These are phyloP conservation scores for Platynereis dumerilii DNA, from an alignment of 2,888 invertebrate genomes.

Conservation along the genomic window DNA sequence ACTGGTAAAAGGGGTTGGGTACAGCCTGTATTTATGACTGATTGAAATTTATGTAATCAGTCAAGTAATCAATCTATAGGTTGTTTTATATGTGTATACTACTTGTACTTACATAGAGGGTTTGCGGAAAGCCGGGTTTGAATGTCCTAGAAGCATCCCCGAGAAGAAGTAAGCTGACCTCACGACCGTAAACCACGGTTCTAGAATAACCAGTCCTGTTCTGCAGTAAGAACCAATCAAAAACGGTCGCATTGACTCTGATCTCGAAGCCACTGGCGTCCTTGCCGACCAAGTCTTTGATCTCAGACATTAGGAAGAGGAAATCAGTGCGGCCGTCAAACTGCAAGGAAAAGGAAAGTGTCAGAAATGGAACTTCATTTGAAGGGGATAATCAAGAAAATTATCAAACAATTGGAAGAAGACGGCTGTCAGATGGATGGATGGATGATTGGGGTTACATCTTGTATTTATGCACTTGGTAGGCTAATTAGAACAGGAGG, in stretches of 20 bases:
- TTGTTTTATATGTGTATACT: no score
- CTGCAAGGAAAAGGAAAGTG: conserved; percentile 63
- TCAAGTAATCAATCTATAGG: no score
- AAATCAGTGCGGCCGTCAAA: conserved; percentile 90
- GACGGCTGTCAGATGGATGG: no score
- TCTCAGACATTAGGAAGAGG: conserved; percentile 81
- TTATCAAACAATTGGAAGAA: no score
- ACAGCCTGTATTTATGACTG: no score
- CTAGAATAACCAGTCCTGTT: conserved; percentile 77
- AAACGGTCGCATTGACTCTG: conserved; percentile 54
- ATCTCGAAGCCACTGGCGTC: conserved; percentile 45
- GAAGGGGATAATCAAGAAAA: no score
- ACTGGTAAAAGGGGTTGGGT: no score
- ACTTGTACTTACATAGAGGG: conserved; percentile 79
- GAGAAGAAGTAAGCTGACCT: conserved; percentile 80
- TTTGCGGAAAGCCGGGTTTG: conserved; percentile 92
- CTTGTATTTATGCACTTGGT: no score
- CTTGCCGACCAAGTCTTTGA: conserved; percentile 60
- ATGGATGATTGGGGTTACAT: no score
- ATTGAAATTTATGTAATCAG: no score
- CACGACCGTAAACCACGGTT: conserved; percentile 86
- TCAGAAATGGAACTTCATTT: no score
- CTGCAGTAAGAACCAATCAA: conserved; percentile 57
- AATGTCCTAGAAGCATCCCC: conserved; percentile 92
- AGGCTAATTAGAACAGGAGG: no score